Evolutionary conservation across 2,797 vertebrate species (phyloP), one percentile per base, ranked within the genome.

Genomic region (Chelon labrosus): DNA sequence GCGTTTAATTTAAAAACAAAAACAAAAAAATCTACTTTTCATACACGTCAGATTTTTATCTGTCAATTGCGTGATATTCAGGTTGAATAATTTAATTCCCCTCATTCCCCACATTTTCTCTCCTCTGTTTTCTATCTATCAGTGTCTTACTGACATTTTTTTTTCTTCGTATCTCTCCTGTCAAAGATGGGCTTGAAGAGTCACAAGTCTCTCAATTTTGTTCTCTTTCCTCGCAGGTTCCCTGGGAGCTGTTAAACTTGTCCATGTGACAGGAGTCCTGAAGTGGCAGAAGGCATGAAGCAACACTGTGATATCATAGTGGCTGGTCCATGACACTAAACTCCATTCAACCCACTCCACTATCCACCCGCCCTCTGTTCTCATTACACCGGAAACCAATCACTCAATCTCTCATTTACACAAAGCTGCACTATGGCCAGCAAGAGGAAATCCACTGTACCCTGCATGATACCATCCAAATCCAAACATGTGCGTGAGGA

Each of bases 381-480:
- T 90, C 86, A 92, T 91, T 85, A 84, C 47, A 91, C 88, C 73
- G 73, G 89, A 90, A 85, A 86, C 77, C 76, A 87, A 80, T 77
- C 86, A 74, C 64, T 88, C 89, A 80, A 82, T 86, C 78, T 86
- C 74, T 82, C 88, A 85, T 84, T 88, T 57, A 81, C 85, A 82
- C 83, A 70, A 74, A 75, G 87, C 82, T 75, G 62, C 83, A 70
- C 41, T 20, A 99, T 99, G 98, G 98, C 98, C 88, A 99, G 98
- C 95, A 99, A 99, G 91, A 96, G 98, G 91, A 99, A 99, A 92
- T 99, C 98, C 83, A 98, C 97, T 49, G 96, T 96, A 44, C 98
- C 98, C 38, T 99, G 98, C 91, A 99, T 99, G 98, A 99, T 99
- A 93, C 97, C 98, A 57, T 94, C 97, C 76, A 99, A 99, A 94